phyloP scores from a whole-genome alignment of 2,797 vertebrate genomes.

The Acanthis flammea region DNA sequence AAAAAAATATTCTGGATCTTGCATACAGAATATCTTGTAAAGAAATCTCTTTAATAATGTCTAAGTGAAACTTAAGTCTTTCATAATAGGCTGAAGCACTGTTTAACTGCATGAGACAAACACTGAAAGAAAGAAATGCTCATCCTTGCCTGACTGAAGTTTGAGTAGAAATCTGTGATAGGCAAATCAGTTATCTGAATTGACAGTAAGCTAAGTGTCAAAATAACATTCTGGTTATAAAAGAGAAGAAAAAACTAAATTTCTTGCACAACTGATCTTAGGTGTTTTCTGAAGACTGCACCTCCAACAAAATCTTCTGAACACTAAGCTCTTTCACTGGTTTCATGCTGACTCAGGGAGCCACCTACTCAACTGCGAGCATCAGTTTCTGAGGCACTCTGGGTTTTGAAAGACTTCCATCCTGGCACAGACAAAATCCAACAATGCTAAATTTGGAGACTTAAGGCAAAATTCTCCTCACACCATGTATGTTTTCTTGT shows the following conservation, averaged over 20 bases:
- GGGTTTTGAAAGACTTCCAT: conserved; percentile 18
- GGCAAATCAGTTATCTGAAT: background rate
- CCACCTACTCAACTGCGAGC: background rate
- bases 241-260: background rate
- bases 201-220: background rate
- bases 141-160: background rate
- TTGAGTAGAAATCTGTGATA: background rate
- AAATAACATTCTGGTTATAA: conserved; percentile 3
- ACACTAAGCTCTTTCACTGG: background rate
- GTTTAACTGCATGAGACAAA: background rate
- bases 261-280: background rate
- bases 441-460: background rate
- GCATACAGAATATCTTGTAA: background rate
- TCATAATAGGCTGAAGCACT: background rate
- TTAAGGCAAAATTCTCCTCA: background rate
- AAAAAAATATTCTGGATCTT: background rate
- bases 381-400: background rate
- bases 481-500: background rate
- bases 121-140: background rate
- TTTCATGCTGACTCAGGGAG: conserved; percentile 29
- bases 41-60: background rate
- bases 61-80: background rate
- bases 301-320: background rate
- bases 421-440: background rate
- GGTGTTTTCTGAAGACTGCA: background rate